Conservation (phyloP, 2,888 invertebrate species). For the Chalcosyrphus nemorum region DNA sequence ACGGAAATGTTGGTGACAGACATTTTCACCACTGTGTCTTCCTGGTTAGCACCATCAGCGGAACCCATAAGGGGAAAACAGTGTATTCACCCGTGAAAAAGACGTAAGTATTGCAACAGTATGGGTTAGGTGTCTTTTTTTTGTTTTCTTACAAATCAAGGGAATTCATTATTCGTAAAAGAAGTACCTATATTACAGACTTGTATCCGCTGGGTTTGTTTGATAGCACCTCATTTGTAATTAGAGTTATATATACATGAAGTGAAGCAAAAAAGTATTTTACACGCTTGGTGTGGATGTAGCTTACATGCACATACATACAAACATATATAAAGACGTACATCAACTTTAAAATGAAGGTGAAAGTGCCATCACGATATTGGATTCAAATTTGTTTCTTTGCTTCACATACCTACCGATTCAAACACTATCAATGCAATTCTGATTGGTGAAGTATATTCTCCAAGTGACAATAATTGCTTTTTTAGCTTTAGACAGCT, state of each 20-base stretch:
- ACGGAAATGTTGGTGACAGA: slow-evolving; percentile 30
- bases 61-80: slow-evolving; percentile 15
- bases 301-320: neutral
- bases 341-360: no score
- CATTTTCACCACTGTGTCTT: neutral
- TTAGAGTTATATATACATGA: neutral
- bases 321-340: no score
- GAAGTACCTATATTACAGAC: neutral
- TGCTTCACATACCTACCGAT: no score
- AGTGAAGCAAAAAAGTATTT: neutral
- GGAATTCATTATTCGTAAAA: slow-evolving; percentile 30
- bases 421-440: no score
- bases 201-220: slow-evolving; percentile 1
- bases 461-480: no score
- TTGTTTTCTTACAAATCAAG: slow-evolving; percentile 11
- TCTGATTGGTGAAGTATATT: no score
- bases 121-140: neutral
- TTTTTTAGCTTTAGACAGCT: no score
- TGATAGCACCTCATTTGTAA: slow-evolving; percentile 20
- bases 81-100: slow-evolving; percentile 24
- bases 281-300: neutral
- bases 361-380: no score
- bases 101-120: slow-evolving; percentile 4
- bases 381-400: no score
- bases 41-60: neutral